Evolutionary conservation across 2,888 invertebrate genomes (phyloP), one percentile per base, ranked within the genome.

Genomic region (Cartodere bifasciata): DNA sequence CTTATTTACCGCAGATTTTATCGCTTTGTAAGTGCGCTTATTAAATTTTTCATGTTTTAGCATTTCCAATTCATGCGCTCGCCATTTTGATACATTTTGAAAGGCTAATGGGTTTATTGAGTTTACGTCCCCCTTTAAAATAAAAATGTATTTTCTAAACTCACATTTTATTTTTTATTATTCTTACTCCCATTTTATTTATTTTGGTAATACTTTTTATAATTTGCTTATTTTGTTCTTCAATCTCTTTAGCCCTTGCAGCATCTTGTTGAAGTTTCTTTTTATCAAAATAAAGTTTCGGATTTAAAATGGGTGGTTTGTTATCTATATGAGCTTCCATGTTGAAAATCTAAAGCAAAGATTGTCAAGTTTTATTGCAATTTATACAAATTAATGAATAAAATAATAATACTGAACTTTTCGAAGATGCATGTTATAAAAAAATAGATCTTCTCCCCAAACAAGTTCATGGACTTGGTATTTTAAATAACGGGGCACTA

Each of bases 141-240:
- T n/a, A n/a, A n/a, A n/a, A 32, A 23, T 5, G 38, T 34, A 37
- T 47, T 47, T 32, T 35, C 45, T 2, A 39, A 30, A 26, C 45
- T 45, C 4, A 47, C 35, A 15, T 27, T 34, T 4, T 45, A 44
- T 45, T 47, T 20, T 31, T 36, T 34, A 6, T 16, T 30, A 31
- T 24, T 44, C 56, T 51, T 44, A 72, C 74, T 43, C 67, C 68
- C 16, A 62, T 63, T 41, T 70, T 60, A 44, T 66, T 64, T 42
- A 72, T 68, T 11, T 55, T 37, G 39, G 72, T 72, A 35, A 75
- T 66, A 27, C 56, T 62, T 44, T 67, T 66, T 4, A 72, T 45
- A 9, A 75, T 46, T n/a, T 67, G 59, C 41, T 70, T 65, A 47
- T 74, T 74, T 16, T 67, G 61, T 44, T 50, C 58, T 44, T 70